Base-by-base conservation (phyloP, 2,113 vertebrate species). In the Sorex araneus region DNA sequence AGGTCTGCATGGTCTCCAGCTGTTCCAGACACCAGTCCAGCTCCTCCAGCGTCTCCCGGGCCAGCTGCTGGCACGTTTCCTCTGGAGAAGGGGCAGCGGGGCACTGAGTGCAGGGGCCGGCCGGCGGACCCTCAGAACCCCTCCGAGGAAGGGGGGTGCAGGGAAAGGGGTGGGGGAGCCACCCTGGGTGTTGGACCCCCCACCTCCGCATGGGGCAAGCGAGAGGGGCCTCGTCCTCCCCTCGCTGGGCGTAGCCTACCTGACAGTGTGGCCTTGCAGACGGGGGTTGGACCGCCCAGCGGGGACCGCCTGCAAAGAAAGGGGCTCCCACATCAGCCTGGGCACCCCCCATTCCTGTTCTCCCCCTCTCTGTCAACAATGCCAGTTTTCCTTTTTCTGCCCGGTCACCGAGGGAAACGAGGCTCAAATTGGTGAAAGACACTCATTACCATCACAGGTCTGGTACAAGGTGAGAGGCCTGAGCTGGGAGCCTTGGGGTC, bases 11-110 rank as follows among this genome's bases (percentile, higher is more conserved):
- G 91, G 98, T 98, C 97, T 99, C 99, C 97, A 99, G 97, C 96
- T 99, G 99, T 95, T 99, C 99, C 97, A 99, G 97, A 97, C 99
- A 99, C 99, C 99, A 99, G 97, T 99, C 99, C 95, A 99, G 97
- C 95, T 99, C 99, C 93, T 99, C 99, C 98, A 99, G 91, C 43
- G 99, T 99, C 98, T 99, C 99, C 96, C 97, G 97, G 94, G 99
- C 99, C 98, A 99, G 95, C 97, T 99, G 99, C 98, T 99, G 98
- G 97, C 99, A 99, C 0, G 98, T 99, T 96, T 99, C 99, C 95
- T 99, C 99, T 99, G 97, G 75, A 71, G 47, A 87, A 76, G 2
- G 69, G 87, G 79, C 34, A 2, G 67, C 43, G 8, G 54, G 30
- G 63, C 2, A 5, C 57, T 90, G 91, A 87, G 27, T 45, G 57